A percentile compares a stretch with the other conserved stretches of the same genome.
Conservation (phyloP, 2,797 vertebrate genomes). For the Mallotus villosus region DNA sequence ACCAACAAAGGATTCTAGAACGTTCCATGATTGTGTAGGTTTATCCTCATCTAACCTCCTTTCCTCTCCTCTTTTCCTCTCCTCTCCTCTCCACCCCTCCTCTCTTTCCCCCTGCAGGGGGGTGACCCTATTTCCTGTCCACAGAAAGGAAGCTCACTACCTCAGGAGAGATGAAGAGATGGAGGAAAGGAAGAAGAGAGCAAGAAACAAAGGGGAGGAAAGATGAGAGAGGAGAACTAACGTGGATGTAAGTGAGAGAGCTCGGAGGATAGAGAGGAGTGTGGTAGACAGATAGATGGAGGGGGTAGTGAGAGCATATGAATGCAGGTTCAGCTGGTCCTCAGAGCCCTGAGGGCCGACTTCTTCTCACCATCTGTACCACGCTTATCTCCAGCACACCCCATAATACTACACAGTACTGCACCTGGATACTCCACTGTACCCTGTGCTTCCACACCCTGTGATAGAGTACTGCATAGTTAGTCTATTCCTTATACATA, state of each 20-base stretch:
- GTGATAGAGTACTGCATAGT: too few relatives aligned
- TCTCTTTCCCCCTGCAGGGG: neutral
- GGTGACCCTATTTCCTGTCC: conserved; percentile 10
- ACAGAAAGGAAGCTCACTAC: conserved; percentile 3
- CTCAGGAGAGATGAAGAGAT: neutral
- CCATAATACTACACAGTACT: neutral
- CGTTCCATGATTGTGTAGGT: neutral
- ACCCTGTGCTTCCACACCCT: too few relatives aligned
- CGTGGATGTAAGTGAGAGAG: neutral
- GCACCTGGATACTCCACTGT: too few relatives aligned
- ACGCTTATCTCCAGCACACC: conserved; percentile 1
- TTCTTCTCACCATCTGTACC: neutral
- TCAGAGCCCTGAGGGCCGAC: conserved; percentile 1
- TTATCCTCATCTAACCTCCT: neutral
- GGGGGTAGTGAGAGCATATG: conserved; percentile 15
- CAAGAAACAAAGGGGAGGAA: too few relatives aligned
- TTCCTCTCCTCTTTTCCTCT: neutral
- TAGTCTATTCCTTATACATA: too few relatives aligned
- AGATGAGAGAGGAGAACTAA: neutral
- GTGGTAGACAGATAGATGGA: neutral
- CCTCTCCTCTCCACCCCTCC: neutral
- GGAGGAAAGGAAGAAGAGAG: too few relatives aligned
- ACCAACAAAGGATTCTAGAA: neutral
- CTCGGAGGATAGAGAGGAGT: neutral
- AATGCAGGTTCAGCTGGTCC: conserved; percentile 9